Percentiles rank a stretch among this genome's conserved stretches.
Evolutionary conservation across 2,797 vertebrate species (phyloP).

Genomic region (Epinephelus coioides): DNA sequence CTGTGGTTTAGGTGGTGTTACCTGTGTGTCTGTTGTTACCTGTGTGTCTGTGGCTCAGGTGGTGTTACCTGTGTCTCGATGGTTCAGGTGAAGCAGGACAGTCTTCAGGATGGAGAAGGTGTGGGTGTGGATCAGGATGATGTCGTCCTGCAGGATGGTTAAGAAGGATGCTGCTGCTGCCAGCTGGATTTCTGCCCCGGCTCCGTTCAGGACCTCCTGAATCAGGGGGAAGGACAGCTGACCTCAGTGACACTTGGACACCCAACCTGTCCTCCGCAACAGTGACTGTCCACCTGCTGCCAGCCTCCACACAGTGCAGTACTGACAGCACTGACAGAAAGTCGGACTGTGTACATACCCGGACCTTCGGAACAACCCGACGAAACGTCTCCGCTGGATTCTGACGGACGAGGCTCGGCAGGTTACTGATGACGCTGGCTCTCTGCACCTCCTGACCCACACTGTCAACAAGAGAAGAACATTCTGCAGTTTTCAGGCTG

Average conservation of each 20-base stretch:
- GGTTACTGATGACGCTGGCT: constrained; percentile 93
- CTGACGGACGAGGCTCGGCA: constrained; percentile 93
- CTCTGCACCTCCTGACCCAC: constrained; percentile 95
- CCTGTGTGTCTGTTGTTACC: not conserved
- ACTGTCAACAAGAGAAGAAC: constrained; percentile 72
- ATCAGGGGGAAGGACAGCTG: constrained; percentile 16
- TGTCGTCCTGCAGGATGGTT: constrained; percentile 94
- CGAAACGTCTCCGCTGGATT: constrained; percentile 95
- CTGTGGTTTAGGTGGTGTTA: constrained; percentile 12
- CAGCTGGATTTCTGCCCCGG: constrained; percentile 93
- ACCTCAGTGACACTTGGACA: not conserved
- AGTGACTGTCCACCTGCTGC: not conserved
- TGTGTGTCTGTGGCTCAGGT: not conserved
- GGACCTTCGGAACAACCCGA: constrained; percentile 94
- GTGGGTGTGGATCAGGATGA: constrained; percentile 92
- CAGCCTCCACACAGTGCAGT: no score
- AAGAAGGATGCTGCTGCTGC: constrained; percentile 93
- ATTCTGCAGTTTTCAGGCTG: no score
- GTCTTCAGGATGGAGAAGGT: constrained; percentile 94
- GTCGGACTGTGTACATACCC: constrained; percentile 85
- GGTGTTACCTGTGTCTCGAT: constrained; percentile 91
- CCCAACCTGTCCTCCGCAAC: not conserved
- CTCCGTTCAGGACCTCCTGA: constrained; percentile 92
- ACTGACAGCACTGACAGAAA: no score
- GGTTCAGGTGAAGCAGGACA: constrained; percentile 93